Conservation (phyloP, 2,797 vertebrate species). For the Gobio occitaniae region DNA sequence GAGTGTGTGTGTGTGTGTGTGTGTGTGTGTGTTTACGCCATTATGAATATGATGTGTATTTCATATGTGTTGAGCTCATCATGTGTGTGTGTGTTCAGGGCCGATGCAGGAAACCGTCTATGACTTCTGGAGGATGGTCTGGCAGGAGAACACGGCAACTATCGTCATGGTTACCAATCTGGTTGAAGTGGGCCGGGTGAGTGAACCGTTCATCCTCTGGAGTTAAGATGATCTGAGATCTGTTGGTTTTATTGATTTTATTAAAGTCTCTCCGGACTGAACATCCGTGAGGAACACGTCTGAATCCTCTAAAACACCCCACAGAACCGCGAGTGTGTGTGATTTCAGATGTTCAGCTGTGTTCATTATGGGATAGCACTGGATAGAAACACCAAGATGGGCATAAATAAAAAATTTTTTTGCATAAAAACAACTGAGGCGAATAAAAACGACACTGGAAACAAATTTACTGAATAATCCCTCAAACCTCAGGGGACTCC, state of each 20-base stretch:
- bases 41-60: no score
- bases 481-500: no score
- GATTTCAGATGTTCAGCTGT: not conserved
- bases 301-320: no score
- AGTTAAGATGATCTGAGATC: not conserved
- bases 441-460: no score
- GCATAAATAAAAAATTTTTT: no score
- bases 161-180: constrained; percentile 98
- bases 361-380: not conserved
- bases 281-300: not conserved
- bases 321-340: not conserved
- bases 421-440: no score
- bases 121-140: constrained; percentile 97
- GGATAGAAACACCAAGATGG: not conserved
- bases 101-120: constrained; percentile 97
- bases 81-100: constrained; percentile 71
- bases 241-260: not conserved
- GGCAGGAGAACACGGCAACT: constrained; percentile 96
- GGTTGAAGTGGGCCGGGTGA: constrained; percentile 97
- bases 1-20: no score
- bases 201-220: constrained; percentile 61
- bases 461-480: no score
- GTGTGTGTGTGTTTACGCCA: no score
- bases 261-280: not conserved
- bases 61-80: no score